Evolutionary conservation across 2,797 vertebrate genomes (phyloP).

Genomic region (Protonibea diacanthus): DNA sequence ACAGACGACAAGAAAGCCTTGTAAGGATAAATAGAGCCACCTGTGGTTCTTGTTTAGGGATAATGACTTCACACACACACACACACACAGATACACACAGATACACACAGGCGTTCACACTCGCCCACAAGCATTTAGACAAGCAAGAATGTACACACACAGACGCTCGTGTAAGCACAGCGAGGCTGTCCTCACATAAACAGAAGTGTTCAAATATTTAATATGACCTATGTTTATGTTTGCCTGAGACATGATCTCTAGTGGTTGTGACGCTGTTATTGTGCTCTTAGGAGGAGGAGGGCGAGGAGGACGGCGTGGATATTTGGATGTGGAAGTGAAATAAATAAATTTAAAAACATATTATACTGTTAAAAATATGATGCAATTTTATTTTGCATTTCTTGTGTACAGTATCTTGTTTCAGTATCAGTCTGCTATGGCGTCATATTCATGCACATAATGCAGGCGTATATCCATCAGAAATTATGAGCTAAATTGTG

Average conservation of each 20-base stretch:
- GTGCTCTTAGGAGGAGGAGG: not conserved
- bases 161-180: not conserved
- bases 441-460: no score
- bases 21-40: slow-evolving; percentile 69
- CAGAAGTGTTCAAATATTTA: slow-evolving; percentile 2
- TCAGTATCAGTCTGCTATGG: no score
- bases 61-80: slow-evolving; percentile 33
- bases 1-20: not conserved
- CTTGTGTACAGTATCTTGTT: no score
- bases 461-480: no score
- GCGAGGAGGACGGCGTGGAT: not conserved
- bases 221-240: not conserved
- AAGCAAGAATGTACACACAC: not conserved
- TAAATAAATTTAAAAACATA: no score
- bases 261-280: not conserved
- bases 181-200: not conserved
- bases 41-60: slow-evolving; percentile 53
- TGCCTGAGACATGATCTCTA: slow-evolving; percentile 1
- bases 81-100: slow-evolving; percentile 1
- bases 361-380: no score
- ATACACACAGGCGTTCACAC: not conserved
- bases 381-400: no score
- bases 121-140: slow-evolving; percentile 12
- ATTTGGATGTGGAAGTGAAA: not conserved
- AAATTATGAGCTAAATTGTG: no score